Percentiles rank a stretch among this genome's conserved stretches.
These are phyloP conservation scores for Falco punctatus DNA, from an alignment of 2,113 vertebrate species.

Conservation along the genomic window DNA sequence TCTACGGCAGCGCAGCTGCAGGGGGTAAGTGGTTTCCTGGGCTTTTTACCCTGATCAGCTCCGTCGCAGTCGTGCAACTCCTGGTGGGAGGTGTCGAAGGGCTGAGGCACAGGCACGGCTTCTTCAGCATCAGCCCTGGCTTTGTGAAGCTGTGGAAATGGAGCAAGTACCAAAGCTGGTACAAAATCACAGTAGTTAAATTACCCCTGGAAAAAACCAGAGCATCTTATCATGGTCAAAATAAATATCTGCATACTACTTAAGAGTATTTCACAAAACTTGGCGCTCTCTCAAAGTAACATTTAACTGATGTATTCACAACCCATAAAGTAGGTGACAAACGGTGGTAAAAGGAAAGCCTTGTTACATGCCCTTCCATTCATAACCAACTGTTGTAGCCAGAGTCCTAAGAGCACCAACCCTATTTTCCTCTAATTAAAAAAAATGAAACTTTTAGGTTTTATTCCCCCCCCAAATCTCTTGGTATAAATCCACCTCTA, in stretches of 20 bases:
- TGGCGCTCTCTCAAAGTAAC: not conserved
- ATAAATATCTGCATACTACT: not conserved
- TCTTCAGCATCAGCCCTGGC: not conserved
- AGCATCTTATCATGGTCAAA: fast-evolving
- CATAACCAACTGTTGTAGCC: fast-evolving
- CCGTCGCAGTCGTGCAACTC: fast-evolving
- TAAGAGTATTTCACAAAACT: no score
- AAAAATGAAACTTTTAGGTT: no score
- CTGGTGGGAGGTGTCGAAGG: not conserved
- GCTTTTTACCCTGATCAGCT: not conserved
- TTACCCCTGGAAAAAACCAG: not conserved
- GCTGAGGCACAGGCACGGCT: not conserved
- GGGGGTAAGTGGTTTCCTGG: not conserved
- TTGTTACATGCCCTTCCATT: no score
- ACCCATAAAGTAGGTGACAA: not conserved
- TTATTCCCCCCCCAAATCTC: not conserved
- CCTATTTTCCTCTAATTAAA: not conserved
- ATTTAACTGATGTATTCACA: not conserved
- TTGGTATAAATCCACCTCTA: not conserved
- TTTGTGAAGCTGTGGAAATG: fast-evolving
- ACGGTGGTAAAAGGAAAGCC: not conserved
- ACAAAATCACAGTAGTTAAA: fast-evolving
- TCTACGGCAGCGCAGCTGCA: not conserved
- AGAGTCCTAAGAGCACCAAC: not conserved
- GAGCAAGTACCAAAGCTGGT: not conserved